Conservation (phyloP, 2,888 invertebrate species). For the Tenthredo scrophulariae region DNA sequence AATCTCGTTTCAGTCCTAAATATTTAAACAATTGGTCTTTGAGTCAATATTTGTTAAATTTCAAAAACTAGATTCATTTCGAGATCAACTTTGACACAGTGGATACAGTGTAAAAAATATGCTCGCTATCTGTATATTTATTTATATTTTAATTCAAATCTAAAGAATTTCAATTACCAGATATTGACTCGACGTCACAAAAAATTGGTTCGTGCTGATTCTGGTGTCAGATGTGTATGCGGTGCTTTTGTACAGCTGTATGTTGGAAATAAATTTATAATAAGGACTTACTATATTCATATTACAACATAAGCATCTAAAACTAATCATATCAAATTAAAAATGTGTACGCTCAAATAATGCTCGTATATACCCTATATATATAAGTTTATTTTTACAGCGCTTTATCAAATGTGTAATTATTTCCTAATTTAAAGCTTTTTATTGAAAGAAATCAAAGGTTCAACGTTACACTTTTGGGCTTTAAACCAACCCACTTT, state of each 20-base stretch:
- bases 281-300: constrained; percentile 56
- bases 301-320: constrained; percentile 57
- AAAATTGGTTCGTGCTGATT: constrained; percentile 27
- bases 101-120: neutral
- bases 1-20: constrained; percentile 8
- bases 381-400: constrained; percentile 49
- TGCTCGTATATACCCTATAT: constrained; percentile 11
- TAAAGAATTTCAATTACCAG: constrained; percentile 31
- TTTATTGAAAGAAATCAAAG: constrained; percentile 31
- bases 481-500: neutral
- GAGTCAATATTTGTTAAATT: constrained; percentile 35
- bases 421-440: constrained; percentile 23
- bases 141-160: neutral
- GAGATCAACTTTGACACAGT: neutral
- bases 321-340: constrained; percentile 65
- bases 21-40: constrained; percentile 2
- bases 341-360: constrained; percentile 42
- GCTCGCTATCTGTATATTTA: neutral
- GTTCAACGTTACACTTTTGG: neutral
- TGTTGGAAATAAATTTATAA: constrained; percentile 54
- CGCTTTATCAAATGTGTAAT: constrained; percentile 37
- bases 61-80: neutral
- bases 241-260: constrained; percentile 67
- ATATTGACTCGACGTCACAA: constrained; percentile 35
- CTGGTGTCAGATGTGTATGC: constrained; percentile 61